These are phyloP conservation scores for Diachasma alloeum DNA, from an alignment of 1,140 invertebrate genomes.

Conservation along the genomic window DNA sequence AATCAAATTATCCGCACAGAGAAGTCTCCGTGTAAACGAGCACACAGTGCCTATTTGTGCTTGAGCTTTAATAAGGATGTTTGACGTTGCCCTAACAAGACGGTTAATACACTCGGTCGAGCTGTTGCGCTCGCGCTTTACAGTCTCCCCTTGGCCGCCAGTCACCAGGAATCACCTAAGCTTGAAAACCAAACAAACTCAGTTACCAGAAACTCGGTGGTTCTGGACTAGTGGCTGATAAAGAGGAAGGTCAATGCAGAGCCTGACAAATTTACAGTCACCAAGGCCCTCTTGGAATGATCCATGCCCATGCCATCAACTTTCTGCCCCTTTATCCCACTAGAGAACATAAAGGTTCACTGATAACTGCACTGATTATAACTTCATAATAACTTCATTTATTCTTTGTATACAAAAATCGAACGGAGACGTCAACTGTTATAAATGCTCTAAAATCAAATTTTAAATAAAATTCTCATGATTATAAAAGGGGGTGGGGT, in stretches of 20 bases:
- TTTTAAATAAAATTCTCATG: too few species aligned
- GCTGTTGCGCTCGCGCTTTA: neutral
- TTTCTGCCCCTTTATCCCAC: too few species aligned
- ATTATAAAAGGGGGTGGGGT: too few species aligned
- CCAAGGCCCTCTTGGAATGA: too few species aligned
- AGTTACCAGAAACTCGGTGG: slow-evolving; percentile 41
- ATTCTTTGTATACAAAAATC: neutral
- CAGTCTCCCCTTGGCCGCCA: slow-evolving; percentile 30
- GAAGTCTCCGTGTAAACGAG: slow-evolving; percentile 9
- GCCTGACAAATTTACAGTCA: too few species aligned
- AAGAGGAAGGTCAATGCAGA: too few species aligned
- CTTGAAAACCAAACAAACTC: slow-evolving; percentile 62
- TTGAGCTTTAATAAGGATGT: slow-evolving; percentile 33
- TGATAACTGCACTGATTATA: neutral
- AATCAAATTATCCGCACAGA: slow-evolving; percentile 11
- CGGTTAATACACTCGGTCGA: slow-evolving; percentile 28
- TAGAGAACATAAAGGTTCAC: too few species aligned
- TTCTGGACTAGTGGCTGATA: neutral
- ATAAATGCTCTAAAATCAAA: too few species aligned
- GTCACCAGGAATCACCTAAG: slow-evolving; percentile 53
- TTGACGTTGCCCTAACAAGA: slow-evolving; percentile 35
- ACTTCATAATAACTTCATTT: neutral
- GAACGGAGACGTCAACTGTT: neutral
- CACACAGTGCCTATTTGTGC: neutral
- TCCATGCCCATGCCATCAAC: too few species aligned